Base-by-base conservation (phyloP, 2,888 invertebrate genomes). In the Odiellus spinosus region DNA sequence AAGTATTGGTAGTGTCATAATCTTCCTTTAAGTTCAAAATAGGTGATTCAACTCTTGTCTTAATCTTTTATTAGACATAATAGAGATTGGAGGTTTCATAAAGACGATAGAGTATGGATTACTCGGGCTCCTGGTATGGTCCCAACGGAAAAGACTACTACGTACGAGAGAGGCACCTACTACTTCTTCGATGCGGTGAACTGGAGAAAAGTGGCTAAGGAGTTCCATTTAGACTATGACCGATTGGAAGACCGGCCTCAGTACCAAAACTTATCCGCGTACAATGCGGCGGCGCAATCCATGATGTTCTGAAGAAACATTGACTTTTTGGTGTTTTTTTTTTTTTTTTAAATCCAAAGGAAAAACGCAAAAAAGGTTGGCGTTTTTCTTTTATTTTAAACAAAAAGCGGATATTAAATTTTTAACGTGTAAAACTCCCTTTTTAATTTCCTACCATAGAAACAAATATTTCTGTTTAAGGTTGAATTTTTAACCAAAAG, bases 31-130 rank as follows among this genome's bases (percentile, higher is more conserved):
- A 12, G 4, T 21, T 42, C 15, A n/a, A 12, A 19, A 10, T 11
- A n/a, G n/a, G n/a, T n/a, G n/a, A n/a, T n/a, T n/a, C n/a, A n/a
- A n/a, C n/a, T n/a, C n/a, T n/a, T n/a, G n/a, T n/a, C n/a, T 34
- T 40, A n/a, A 34, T n/a, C 26, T 15, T 15, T 36, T 52, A 56
- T 2, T 64, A 95, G 95, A 69, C 95, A 95, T 71, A 86, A 80
- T 70, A 78, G 98, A 65, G 96, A 98, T 66, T 98, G 98, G 98
- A 80, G 98, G 73, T 98, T 91, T 75, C 96, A 98, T 71, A 95
- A 83, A 59, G 91, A 93, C 67, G 96, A 98, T 68, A 86, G 91
- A 69, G 88, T 96, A 63, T 95, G 95, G 95, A 90, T 95, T 68
- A 95, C 93, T 61, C 83, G 93, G 70, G 90, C 90, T 62, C 91